Conservation (phyloP, 2,113 vertebrate genomes). For the Trematocara macrostoma region DNA sequence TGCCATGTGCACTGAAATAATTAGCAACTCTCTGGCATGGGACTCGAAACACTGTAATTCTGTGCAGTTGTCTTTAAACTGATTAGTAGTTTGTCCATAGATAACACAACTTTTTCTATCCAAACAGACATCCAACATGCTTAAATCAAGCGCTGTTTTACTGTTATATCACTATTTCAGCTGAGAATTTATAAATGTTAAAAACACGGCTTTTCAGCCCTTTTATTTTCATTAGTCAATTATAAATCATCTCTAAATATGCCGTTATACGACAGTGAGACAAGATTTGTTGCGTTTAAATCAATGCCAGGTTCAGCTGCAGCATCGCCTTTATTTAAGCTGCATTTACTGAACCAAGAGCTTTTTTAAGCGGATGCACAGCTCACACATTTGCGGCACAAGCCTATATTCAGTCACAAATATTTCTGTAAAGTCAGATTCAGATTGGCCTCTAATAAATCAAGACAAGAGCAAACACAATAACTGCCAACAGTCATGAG, state of each 20-base stretch:
- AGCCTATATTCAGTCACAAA: not conserved
- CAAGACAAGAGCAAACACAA: not conserved
- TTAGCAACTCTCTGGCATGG: constrained; percentile 60
- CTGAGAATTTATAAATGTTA: not conserved
- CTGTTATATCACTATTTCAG: constrained; percentile 15
- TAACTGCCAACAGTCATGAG: not conserved
- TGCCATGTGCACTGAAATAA: constrained; percentile 61
- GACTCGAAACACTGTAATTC: constrained; percentile 49
- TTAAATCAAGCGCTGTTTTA: not conserved
- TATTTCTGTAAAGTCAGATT: not conserved
- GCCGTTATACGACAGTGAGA: not conserved
- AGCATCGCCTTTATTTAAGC: not conserved
- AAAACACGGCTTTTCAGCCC: not conserved
- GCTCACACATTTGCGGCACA: not conserved
- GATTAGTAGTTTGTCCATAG: constrained; percentile 35
- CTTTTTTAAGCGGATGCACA: not conserved
- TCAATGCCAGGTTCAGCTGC: not conserved
- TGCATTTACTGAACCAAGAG: not conserved
- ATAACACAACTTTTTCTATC: constrained; percentile 29
- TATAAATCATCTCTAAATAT: not conserved
- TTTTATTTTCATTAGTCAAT: not conserved
- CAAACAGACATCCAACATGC: not conserved
- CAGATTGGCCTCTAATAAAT: not conserved
- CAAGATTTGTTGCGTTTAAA: not conserved
- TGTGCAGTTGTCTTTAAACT: constrained; percentile 45